Conservation (phyloP, 2,888 invertebrate genomes). For the Caenorhabditis sp. region DNA sequence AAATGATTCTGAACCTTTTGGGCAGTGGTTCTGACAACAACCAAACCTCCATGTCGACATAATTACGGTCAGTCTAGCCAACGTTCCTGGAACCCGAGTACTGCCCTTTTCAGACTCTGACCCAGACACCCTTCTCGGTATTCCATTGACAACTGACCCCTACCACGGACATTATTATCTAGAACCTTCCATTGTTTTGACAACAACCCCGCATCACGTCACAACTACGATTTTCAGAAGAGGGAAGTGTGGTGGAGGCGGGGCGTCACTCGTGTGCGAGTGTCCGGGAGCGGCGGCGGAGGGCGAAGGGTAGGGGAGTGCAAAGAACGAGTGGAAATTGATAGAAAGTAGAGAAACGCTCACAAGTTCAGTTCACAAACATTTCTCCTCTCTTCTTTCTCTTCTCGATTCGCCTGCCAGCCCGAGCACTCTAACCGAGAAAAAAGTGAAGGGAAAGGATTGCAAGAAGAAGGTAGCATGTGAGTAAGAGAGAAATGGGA, state of each 20-base stretch:
- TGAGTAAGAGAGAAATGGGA: background rate
- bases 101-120: background rate
- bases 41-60: background rate
- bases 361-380: constrained; percentile 16
- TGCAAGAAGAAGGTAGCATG: constrained; percentile 17
- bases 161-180: constrained; percentile 22
- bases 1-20: no score
- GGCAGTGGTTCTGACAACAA: no score
- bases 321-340: constrained; percentile 22
- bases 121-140: background rate
- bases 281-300: background rate
- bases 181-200: constrained; percentile 44
- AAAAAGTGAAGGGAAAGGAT: background rate
- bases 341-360: constrained; percentile 1
- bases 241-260: background rate
- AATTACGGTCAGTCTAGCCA: background rate
- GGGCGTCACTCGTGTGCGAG: background rate
- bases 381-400: background rate
- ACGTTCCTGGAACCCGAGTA: background rate
- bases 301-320: background rate
- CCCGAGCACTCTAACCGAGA: background rate
- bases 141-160: constrained; percentile 14
- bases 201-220: constrained; percentile 32
- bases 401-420: background rate
- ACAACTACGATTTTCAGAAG: constrained; percentile 33